These are phyloP conservation scores for Pristionchus japonicus DNA, from an alignment of 2,888 invertebrate genomes.

Conservation along the genomic window DNA sequence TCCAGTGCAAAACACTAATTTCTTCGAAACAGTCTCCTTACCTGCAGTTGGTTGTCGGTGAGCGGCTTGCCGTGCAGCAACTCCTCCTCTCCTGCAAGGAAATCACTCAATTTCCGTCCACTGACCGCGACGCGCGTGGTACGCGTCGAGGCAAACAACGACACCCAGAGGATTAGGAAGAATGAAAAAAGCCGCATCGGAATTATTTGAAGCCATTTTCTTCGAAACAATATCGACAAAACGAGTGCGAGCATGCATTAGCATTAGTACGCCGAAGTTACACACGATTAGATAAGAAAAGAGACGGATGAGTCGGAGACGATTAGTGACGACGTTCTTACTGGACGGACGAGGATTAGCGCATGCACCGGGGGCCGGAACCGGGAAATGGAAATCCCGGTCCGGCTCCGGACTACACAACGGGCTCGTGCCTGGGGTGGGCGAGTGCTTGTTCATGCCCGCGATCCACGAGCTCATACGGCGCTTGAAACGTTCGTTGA, in stretches of 20 bases:
- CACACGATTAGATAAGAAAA: conserved; percentile 1
- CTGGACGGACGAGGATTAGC: background rate
- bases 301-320: background rate
- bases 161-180: background rate
- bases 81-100: conserved; percentile 59
- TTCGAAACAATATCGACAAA: background rate
- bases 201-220: conserved; percentile 30
- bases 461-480: conserved; percentile 68
- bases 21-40: background rate
- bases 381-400: too few relatives aligned
- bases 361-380: background rate
- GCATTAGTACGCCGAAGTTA: conserved; percentile 8
- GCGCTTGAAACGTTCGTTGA: conserved; percentile 61
- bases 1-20: background rate
- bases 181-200: conserved; percentile 1
- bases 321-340: background rate
- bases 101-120: background rate
- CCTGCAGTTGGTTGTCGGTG: conserved; percentile 75
- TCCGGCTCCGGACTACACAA: too few relatives aligned
- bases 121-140: background rate
- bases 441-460: conserved; percentile 56
- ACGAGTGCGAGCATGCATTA: background rate
- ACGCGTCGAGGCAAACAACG: background rate
- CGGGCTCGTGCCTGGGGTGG: conserved; percentile 31
- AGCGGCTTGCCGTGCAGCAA: conserved; percentile 52